phyloP scores from a whole-genome alignment of 2,113 vertebrate genomes.

The Dromiciops gliroides region DNA sequence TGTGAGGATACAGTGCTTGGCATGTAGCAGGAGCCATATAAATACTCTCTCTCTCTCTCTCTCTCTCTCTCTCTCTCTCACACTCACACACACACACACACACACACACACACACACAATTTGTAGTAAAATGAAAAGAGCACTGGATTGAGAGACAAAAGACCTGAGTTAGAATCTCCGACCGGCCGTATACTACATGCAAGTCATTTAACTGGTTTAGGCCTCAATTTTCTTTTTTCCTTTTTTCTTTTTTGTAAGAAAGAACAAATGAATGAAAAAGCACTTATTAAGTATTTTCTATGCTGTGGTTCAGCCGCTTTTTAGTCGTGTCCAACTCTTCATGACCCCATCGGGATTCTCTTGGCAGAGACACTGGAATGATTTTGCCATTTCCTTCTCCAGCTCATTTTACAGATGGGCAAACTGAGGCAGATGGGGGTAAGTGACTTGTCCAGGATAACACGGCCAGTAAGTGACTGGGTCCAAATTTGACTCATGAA shows the following conservation, averaged over 20 bases:
- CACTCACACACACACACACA: neutral
- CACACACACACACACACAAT: neutral
- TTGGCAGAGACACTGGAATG: neutral
- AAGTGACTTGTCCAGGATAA: neutral
- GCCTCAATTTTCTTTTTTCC: neutral
- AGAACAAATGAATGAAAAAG: neutral
- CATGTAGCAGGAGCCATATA: neutral
- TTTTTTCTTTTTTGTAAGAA: neutral
- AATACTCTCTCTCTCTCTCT: neutral
- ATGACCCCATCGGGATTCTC: neutral
- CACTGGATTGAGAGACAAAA: neutral
- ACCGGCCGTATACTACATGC: neutral
- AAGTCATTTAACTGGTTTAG: neutral
- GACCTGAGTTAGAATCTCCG: neutral
- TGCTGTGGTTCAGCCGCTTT: neutral
- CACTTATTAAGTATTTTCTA: neutral
- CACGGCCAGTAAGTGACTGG: neutral
- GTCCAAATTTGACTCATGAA: neutral
- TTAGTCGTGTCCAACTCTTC: neutral
- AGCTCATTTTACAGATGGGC: neutral
- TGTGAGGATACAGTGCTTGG: neutral
- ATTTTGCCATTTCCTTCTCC: neutral
- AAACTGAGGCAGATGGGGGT: neutral
- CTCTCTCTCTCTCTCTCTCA: no score
- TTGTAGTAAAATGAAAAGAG: neutral